Evolutionary conservation across 2,113 vertebrate species (phyloP), one percentile per base, ranked within the genome.

Genomic region (Brachirus orientalis): DNA sequence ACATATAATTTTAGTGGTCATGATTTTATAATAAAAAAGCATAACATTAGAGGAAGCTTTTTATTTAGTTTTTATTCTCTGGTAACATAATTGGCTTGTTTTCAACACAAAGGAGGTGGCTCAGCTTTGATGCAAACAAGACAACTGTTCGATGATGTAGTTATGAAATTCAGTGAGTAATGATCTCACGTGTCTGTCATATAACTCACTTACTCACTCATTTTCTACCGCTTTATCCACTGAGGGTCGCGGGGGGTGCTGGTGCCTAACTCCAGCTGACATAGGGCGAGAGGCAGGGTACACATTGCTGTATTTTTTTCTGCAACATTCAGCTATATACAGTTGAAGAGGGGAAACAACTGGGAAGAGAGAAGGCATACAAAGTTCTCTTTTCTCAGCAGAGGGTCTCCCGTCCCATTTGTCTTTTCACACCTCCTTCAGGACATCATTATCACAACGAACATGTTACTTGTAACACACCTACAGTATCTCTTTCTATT

Each of bases 361-460:
- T 20, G 36, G 33, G 13, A 28, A 28, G 7, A 18, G 22, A 60
- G 54, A 54, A 62, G 46, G 41, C 53, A 63, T 69, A 62, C 18
- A 69, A 63, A 82, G 74, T 83, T 80, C 57, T 37, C 43, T 47
- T 48, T 54, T 54, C 55, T 79, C 41, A 63, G 64, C 59, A 50
- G 60, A 68, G 41, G 11, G 8, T 40, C 22, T 33, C 33, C 41
- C 50, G 63, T 33, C 45, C 33, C 54, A 50, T 75, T 65, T 78
- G 48, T 64, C 38, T 47, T 35, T 66, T 47, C 22, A 36, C 70
- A 54, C 33, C 50, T 63, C 79, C 78, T 33, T 56, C 72, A 79
- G 75, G 84, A 80, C 22, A 38, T 88, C 75, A 85, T 84, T 88
- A 86, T 80, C 79, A 83, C 77, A 64, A 60, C 3, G 50, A 82